Evolutionary conservation across 2,888 invertebrate genomes (phyloP).

Genomic region (Bombyx huttoni): DNA sequence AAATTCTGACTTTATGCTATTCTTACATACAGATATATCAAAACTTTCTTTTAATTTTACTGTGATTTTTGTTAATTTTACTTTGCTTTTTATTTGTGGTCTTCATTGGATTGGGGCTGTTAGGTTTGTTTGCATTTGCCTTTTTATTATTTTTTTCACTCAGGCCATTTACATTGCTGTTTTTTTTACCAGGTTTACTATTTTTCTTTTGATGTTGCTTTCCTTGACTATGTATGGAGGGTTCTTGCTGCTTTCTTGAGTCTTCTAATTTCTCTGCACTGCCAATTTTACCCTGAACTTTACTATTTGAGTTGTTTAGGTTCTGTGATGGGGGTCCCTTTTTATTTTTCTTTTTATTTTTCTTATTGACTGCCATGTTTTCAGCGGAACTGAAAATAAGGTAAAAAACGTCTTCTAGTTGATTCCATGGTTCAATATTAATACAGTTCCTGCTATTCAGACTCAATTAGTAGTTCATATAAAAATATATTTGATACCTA

Average conservation of each 20-base stretch:
- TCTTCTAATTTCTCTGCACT: not conserved
- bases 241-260: not conserved
- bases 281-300: not conserved
- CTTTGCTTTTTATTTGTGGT: not conserved
- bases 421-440: too few species aligned
- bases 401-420: too few species aligned
- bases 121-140: not conserved
- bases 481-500: too few species aligned
- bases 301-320: not conserved
- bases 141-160: not conserved
- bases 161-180: not conserved
- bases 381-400: not conserved
- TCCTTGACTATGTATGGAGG: not conserved
- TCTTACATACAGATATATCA: not conserved
- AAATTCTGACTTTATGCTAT: not conserved
- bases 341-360: constrained; percentile 11
- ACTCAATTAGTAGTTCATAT: too few species aligned
- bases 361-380: not conserved
- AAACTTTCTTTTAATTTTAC: constrained; percentile 1
- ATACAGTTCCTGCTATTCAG: too few species aligned
- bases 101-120: not conserved
- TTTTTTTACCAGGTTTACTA: not conserved
- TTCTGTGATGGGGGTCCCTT: constrained; percentile 7
- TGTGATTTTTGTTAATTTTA: constrained; percentile 1
- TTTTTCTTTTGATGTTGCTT: not conserved